These are phyloP conservation scores for Tympanoctomys barrerae DNA, from an alignment of 2,797 vertebrate species.

Conservation along the genomic window DNA sequence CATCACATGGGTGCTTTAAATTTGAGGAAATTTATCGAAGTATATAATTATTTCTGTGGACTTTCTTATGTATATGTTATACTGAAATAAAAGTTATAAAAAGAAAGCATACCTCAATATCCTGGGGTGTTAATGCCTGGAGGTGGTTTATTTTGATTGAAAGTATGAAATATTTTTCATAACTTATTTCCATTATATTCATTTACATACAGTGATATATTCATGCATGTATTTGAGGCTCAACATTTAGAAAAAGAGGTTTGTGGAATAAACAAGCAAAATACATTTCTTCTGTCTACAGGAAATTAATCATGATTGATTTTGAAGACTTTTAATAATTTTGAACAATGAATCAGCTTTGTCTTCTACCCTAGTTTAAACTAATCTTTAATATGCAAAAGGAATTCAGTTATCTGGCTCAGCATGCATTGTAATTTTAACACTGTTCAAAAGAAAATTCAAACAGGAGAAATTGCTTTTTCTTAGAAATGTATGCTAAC, in stretches of 20 bases:
- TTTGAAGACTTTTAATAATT: constrained; percentile 50
- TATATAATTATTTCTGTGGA: not conserved
- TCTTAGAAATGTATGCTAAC: constrained; percentile 68
- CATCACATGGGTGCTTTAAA: not conserved
- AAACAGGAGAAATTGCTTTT: constrained; percentile 65
- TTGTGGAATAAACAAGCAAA: constrained; percentile 19
- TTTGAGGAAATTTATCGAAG: constrained; percentile 24
- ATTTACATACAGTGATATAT: not conserved
- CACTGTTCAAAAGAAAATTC: constrained; percentile 49
- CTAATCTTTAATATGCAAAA: constrained; percentile 44
- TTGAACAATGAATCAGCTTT: constrained; percentile 43
- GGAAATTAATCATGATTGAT: constrained; percentile 44
- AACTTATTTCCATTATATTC: constrained; percentile 34
- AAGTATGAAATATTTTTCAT: constrained; percentile 17
- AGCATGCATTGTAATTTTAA: constrained; percentile 44
- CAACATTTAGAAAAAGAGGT: constrained; percentile 48
- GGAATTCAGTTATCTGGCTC: constrained; percentile 5
- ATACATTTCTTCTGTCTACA: not conserved
- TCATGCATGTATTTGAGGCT: not conserved
- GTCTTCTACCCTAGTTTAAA: constrained; percentile 47
- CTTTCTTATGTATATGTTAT: not conserved
- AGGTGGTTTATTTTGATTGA: constrained; percentile 47
- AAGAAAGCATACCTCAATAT: not conserved
- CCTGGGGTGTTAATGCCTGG: not conserved
- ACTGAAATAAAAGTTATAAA: not conserved